Evolutionary conservation across 2,113 vertebrate genomes (phyloP), one percentile per base, ranked within the genome.

Genomic region (Orycteropus afer): DNA sequence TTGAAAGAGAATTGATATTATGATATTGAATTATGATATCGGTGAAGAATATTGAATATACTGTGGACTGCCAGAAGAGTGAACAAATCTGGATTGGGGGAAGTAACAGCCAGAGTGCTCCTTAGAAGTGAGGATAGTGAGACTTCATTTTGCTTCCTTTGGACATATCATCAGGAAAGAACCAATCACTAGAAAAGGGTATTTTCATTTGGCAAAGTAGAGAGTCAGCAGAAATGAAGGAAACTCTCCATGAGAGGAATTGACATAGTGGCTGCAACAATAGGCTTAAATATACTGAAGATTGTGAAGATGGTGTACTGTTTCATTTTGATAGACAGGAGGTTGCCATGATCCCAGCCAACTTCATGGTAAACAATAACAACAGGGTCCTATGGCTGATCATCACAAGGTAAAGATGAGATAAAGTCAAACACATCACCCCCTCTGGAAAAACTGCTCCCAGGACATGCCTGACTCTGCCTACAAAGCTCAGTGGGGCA

Each of bases 361-460:
- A 11, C 59, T 25, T 7, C 13, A 65, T 17, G 7, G 61, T 65
- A 65, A 34, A 11, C 27, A 65, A 32, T 29, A 65, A 13, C 61
- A 34, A 34, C 5, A 42, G 53, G 18, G n/a, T 12, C 53, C 40
- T 22, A 7, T 49, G 51, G 29, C 47, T 97, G 86, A n/a, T 85
- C 73, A 40, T 74, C 90, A 81, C 47, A 89, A 80, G 78, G 53
- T 8, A 74, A 42, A 73, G 77, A 59, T 57, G 42, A 42, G 51
- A 49, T 73, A 5, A 34, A 59, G 87, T 32, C 25, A 40, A 77
- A 88, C 49, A 25, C 37, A 69, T 81, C 34, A 37, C 40, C n/a
- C 4, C 1, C 77, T 76, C 76, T 97, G 76, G 61, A 86, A 89
- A 82, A 90, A 20, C 67, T 53, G 57, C 45, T 93, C 25, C 77